A percentile compares a stretch with the other conserved stretches of the same genome.
Evolutionary conservation across 1,140 invertebrate species (phyloP).

Genomic region (Gryllus bimaculatus): DNA sequence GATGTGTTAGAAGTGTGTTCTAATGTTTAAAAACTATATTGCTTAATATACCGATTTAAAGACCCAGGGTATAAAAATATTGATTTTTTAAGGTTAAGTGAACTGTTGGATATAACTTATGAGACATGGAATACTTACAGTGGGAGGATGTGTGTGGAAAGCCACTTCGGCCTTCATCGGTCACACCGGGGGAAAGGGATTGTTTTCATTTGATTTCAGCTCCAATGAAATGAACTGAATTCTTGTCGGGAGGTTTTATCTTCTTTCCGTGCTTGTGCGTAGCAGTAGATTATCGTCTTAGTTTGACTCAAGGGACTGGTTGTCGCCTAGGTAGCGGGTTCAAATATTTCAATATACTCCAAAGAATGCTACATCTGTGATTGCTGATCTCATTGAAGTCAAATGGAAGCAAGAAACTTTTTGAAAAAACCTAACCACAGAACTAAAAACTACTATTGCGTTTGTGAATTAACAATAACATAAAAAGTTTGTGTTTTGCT

Average conservation of each 20-base stretch:
- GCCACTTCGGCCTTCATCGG: background rate
- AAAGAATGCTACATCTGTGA: background rate
- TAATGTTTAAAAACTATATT: background rate
- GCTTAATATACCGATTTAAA: background rate
- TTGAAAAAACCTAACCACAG: background rate
- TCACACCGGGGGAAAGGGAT: background rate
- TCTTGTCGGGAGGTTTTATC: background rate
- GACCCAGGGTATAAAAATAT: background rate
- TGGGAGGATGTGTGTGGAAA: background rate
- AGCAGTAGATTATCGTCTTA: too few relatives aligned
- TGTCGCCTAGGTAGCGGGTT: background rate
- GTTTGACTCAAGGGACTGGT: too few relatives aligned
- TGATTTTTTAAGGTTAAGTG: background rate
- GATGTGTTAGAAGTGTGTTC: background rate
- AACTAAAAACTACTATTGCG: background rate
- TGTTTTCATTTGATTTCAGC: background rate
- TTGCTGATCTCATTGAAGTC: background rate
- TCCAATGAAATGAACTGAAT: background rate
- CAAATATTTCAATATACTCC: background rate
- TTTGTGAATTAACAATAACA: slow-evolving; percentile 2
- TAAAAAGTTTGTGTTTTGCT: background rate
- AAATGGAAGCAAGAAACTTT: background rate
- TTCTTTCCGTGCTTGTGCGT: too few relatives aligned
- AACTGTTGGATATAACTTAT: slow-evolving; percentile 5
- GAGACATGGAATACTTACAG: slow-evolving; percentile 4